phyloP scores from a whole-genome alignment of 2,888 invertebrate genomes.

The Atethmia centrago region DNA sequence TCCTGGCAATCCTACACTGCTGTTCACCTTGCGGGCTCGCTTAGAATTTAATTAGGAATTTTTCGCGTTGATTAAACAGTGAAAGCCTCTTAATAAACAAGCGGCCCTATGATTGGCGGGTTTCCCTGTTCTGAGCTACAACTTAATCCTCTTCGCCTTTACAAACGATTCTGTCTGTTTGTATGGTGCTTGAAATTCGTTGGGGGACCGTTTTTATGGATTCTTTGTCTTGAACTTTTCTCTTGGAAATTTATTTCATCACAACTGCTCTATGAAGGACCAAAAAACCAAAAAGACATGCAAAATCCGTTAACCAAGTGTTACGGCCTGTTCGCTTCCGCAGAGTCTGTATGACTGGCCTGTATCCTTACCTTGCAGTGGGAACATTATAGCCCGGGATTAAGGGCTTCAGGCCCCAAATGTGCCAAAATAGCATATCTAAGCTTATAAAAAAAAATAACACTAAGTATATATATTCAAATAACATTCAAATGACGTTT shows the following conservation, averaged over 20 bases:
- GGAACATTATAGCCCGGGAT: too few relatives aligned
- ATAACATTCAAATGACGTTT: too few relatives aligned
- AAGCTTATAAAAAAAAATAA: too few relatives aligned
- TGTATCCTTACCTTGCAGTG: too few relatives aligned
- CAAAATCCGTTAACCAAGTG: too few relatives aligned
- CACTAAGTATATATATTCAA: too few relatives aligned
- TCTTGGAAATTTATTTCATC: not conserved
- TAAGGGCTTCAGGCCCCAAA: too few relatives aligned
- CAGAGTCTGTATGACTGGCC: too few relatives aligned
- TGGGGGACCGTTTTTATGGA: not conserved
- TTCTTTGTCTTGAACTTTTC: not conserved
- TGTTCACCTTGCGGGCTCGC: constrained; percentile 72
- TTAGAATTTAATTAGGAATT: constrained; percentile 82
- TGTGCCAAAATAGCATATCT: too few relatives aligned
- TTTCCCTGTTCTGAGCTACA: constrained; percentile 57
- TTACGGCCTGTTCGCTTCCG: too few relatives aligned
- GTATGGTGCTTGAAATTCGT: constrained; percentile 3
- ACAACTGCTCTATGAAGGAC: too few relatives aligned
- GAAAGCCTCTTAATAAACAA: constrained; percentile 76
- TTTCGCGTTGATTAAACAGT: constrained; percentile 81
- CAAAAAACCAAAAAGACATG: too few relatives aligned
- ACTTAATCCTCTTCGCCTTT: constrained; percentile 49
- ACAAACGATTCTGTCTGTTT: constrained; percentile 19
- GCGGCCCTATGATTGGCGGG: constrained; percentile 67
- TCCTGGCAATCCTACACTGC: constrained; percentile 60